A percentile compares a stretch with the other conserved stretches of the same genome.
Evolutionary conservation across 2,888 invertebrate species (phyloP).

Genomic region (Apodemia duryi): DNA sequence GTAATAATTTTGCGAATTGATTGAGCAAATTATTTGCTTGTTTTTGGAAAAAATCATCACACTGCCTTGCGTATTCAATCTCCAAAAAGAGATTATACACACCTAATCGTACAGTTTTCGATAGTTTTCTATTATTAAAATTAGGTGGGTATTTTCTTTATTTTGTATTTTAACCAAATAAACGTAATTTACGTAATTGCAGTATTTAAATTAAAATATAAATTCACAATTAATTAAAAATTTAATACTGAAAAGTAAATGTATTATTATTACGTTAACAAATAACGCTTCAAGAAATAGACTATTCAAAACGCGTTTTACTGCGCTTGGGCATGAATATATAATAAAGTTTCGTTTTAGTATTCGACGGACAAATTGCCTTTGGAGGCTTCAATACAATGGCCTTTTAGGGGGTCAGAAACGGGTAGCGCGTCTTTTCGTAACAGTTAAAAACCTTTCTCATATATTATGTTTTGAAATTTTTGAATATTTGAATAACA

Average conservation of each 20-base stretch:
- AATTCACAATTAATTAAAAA: neutral
- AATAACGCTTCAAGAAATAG: slow-evolving; percentile 43
- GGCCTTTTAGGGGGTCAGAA: slow-evolving; percentile 42
- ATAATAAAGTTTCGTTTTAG: slow-evolving; percentile 30
- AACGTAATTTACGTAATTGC: too few relatives aligned
- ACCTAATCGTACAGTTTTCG: too few relatives aligned
- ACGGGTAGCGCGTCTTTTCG: slow-evolving; percentile 41
- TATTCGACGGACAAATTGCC: slow-evolving; percentile 64
- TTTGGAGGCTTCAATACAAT: slow-evolving; percentile 50
- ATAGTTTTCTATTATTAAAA: too few relatives aligned
- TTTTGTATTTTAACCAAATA: too few relatives aligned
- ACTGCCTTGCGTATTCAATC: too few relatives aligned
- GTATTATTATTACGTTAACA: neutral
- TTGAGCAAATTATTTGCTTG: too few relatives aligned
- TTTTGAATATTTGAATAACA: too few relatives aligned
- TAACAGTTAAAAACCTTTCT: neutral
- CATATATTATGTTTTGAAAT: neutral
- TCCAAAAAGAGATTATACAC: too few relatives aligned
- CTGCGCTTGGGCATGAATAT: slow-evolving; percentile 32
- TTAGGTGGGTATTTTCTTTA: too few relatives aligned
- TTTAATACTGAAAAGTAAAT: neutral
- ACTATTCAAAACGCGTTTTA: slow-evolving; percentile 45
- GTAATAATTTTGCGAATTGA: too few relatives aligned
- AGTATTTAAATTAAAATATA: too few relatives aligned
- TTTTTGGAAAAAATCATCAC: too few relatives aligned